phyloP scores from a whole-genome alignment of 1,140 invertebrate species.

The Melipona quadrifasciata region DNA sequence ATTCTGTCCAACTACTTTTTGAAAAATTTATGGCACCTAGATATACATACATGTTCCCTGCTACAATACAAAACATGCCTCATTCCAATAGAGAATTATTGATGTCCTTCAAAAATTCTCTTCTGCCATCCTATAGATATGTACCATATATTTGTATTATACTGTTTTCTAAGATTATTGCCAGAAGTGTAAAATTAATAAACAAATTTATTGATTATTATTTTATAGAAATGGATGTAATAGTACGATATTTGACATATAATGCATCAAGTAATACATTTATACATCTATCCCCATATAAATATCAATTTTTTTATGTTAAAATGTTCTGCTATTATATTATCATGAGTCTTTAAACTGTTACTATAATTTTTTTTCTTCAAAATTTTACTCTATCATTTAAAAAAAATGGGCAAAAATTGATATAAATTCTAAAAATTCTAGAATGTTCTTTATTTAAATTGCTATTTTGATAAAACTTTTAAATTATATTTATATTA shows the following conservation, averaged over 20 bases:
- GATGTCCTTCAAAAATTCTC: constrained; percentile 49
- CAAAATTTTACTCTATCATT: background rate
- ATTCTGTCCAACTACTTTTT: constrained; percentile 65
- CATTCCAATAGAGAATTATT: constrained; percentile 44
- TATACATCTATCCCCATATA: constrained; percentile 14
- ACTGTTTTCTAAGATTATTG: constrained; percentile 51
- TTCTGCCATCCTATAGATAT: constrained; percentile 51
- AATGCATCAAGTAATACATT: constrained; percentile 25
- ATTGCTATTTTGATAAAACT: background rate
- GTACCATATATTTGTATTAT: constrained; percentile 41
- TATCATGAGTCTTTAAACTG: background rate
- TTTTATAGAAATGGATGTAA: constrained; percentile 33
- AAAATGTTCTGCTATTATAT: background rate
- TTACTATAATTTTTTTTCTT: background rate
- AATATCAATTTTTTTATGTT: constrained; percentile 33
- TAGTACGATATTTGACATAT: constrained; percentile 23
- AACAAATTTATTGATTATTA: constrained; percentile 36
- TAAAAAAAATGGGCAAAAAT: background rate
- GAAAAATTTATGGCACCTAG: constrained; percentile 65
- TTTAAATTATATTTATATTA: constrained; percentile 4
- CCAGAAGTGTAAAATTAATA: constrained; percentile 32
- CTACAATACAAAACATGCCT: constrained; percentile 17
- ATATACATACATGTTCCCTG: constrained; percentile 62
- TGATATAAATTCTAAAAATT: constrained; percentile 12
- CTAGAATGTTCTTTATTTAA: background rate